Evolutionary conservation across 2,113 vertebrate species (phyloP).

Genomic region (Pseudorhombus dupliciocellatus): DNA sequence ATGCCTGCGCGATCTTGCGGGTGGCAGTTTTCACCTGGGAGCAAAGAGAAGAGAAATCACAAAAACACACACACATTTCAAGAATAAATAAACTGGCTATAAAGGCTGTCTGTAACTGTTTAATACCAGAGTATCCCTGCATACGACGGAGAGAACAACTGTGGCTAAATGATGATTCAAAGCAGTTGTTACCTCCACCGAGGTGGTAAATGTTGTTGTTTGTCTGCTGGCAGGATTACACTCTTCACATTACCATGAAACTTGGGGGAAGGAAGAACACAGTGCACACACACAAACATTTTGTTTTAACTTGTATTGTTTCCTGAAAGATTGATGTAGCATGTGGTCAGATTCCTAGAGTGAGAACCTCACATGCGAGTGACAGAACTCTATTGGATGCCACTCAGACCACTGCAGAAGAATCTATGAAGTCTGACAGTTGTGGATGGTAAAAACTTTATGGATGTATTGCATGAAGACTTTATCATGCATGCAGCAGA

Average conservation of each 20-base stretch:
- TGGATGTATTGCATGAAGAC: background rate
- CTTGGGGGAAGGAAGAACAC: no score
- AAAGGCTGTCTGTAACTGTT: slow-evolving; percentile 12
- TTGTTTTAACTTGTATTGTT: no score
- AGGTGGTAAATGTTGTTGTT: background rate
- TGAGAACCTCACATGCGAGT: no score
- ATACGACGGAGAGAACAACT: background rate
- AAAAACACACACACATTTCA: slow-evolving; percentile 34
- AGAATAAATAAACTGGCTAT: slow-evolving; percentile 11
- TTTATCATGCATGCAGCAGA: background rate
- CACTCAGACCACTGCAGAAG: no score
- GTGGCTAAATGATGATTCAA: background rate
- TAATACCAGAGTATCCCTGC: background rate
- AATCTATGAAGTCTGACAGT: background rate
- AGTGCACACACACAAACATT: no score
- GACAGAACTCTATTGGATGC: no score
- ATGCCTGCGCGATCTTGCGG: slow-evolving; percentile 90
- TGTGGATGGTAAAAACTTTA: background rate
- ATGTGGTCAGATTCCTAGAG: no score
- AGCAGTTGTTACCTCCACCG: background rate
- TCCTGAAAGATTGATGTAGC: no score
- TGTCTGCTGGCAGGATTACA: no score
- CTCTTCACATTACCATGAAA: no score
- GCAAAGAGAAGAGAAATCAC: slow-evolving; percentile 25
- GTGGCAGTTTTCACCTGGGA: slow-evolving; percentile 90